Percentiles rank a stretch among this genome's conserved stretches.
Evolutionary conservation across 2,888 invertebrate species (phyloP).

Genomic region (Drosophila subsilvestris): DNA sequence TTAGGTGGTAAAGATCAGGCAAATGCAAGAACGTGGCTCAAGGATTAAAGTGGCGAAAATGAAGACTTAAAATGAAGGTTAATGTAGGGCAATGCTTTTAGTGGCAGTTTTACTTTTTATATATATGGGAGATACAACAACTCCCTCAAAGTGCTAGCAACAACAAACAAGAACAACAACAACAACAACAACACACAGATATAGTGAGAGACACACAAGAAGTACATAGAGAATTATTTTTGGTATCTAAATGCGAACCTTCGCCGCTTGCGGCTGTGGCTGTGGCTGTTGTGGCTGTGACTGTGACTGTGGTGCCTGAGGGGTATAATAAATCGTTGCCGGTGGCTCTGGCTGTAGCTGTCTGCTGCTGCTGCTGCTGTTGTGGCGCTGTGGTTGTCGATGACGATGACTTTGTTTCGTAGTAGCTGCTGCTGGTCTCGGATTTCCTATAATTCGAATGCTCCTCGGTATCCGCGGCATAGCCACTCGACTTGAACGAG

Average conservation of each 20-base stretch:
- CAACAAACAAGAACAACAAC: constrained; percentile 41
- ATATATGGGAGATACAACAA: constrained; percentile 8
- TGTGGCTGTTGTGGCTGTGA: constrained; percentile 15
- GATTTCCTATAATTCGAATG: constrained; percentile 84
- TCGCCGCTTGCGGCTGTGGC: constrained; percentile 73
- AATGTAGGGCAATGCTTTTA: not conserved
- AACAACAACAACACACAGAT: constrained; percentile 48
- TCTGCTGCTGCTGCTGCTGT: constrained; percentile 15
- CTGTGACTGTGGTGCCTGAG: constrained; percentile 39
- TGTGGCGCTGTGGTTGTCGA: constrained; percentile 19
- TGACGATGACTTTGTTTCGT: constrained; percentile 71
- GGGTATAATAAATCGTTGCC: constrained; percentile 64
- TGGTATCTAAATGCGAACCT: constrained; percentile 77
- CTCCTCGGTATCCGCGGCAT: constrained; percentile 90
- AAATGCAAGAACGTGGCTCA: constrained; percentile 32
- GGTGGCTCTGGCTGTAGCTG: constrained; percentile 69
- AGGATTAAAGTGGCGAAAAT: constrained; percentile 7
- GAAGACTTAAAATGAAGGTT: not conserved
- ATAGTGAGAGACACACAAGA: constrained; percentile 30
- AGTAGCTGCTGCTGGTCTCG: constrained; percentile 75
- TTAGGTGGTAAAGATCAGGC: constrained; percentile 46
- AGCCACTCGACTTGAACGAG: constrained; percentile 85
- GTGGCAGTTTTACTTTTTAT: constrained; percentile 12
- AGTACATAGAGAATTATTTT: constrained; percentile 29
- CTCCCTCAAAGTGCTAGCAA: constrained; percentile 63